Conservation (phyloP, 1,140 invertebrate genomes). For the Drosophila azteca region DNA sequence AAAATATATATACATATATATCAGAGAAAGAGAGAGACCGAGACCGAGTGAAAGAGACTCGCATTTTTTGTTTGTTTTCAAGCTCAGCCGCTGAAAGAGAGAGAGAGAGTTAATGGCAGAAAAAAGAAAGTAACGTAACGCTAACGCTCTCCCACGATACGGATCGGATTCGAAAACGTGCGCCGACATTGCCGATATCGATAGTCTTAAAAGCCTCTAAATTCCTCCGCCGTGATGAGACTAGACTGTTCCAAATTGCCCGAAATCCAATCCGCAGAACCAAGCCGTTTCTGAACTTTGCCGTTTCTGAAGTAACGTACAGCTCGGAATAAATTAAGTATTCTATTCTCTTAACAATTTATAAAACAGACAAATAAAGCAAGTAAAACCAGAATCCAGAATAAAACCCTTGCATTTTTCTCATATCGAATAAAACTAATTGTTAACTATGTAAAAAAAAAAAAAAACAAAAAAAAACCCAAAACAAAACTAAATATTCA, state of each 20-base stretch:
- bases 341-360: slow-evolving; percentile 52
- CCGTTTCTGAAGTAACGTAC: slow-evolving; percentile 63
- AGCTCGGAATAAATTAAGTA: slow-evolving; percentile 64
- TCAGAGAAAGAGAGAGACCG: slow-evolving; percentile 62
- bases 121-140: slow-evolving; percentile 69
- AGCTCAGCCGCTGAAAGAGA: slow-evolving; percentile 51
- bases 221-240: slow-evolving; percentile 64
- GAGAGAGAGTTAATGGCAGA: slow-evolving; percentile 25
- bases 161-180: slow-evolving; percentile 9
- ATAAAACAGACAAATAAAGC: slow-evolving; percentile 59
- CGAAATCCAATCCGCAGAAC: slow-evolving; percentile 48
- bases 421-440: slow-evolving; percentile 66
- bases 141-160: slow-evolving; percentile 19
- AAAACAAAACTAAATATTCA: slow-evolving; percentile 54
- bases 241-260: slow-evolving; percentile 67
- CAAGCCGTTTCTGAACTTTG: slow-evolving; percentile 50
- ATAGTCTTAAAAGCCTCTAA: slow-evolving; percentile 47
- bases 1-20: slow-evolving; percentile 32
- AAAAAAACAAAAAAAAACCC: slow-evolving; percentile 33
- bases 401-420: slow-evolving; percentile 76
- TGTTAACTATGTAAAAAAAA: slow-evolving; percentile 50
- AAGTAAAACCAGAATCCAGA: slow-evolving; percentile 65
- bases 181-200: slow-evolving; percentile 20
- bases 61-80: slow-evolving; percentile 76
- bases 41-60: slow-evolving; percentile 70